phyloP scores from a whole-genome alignment of 2,888 invertebrate species.

The Melanophora roralis region DNA sequence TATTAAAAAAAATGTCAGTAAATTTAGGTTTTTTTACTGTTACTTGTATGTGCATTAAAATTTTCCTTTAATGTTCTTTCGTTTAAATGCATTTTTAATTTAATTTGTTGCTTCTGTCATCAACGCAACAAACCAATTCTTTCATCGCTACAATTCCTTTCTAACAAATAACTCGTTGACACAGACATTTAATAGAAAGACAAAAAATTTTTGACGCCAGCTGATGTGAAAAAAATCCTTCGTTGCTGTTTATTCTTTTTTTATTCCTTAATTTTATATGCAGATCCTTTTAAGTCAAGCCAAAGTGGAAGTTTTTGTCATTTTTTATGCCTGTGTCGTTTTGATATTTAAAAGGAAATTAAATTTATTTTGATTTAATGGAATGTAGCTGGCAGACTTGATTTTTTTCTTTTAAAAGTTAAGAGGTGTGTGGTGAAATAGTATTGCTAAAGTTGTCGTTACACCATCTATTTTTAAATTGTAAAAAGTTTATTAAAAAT shows the following conservation, averaged over 20 bases:
- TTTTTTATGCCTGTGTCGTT: background rate
- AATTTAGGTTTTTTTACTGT: too few species aligned
- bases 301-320: constrained; percentile 29
- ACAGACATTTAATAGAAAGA: background rate
- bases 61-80: background rate
- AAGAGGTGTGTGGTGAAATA: too few species aligned
- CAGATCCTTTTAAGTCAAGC: constrained; percentile 24
- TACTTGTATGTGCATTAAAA: background rate
- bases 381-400: background rate
- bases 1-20: too few species aligned
- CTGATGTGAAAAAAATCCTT: constrained; percentile 29
- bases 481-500: too few species aligned
- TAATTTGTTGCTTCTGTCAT: constrained; percentile 3
- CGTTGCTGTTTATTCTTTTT: background rate
- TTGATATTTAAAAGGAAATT: constrained; percentile 42
- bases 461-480: too few species aligned
- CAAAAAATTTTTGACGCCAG: constrained; percentile 31
- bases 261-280: constrained; percentile 9
- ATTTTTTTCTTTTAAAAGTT: background rate
- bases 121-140: constrained; percentile 18
- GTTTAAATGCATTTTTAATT: background rate
- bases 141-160: background rate
- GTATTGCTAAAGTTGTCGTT: too few species aligned
- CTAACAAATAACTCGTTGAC: constrained; percentile 13
- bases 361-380: constrained; percentile 49